phyloP scores from a whole-genome alignment of 2,113 vertebrate genomes.

The Bubalus kerabau region DNA sequence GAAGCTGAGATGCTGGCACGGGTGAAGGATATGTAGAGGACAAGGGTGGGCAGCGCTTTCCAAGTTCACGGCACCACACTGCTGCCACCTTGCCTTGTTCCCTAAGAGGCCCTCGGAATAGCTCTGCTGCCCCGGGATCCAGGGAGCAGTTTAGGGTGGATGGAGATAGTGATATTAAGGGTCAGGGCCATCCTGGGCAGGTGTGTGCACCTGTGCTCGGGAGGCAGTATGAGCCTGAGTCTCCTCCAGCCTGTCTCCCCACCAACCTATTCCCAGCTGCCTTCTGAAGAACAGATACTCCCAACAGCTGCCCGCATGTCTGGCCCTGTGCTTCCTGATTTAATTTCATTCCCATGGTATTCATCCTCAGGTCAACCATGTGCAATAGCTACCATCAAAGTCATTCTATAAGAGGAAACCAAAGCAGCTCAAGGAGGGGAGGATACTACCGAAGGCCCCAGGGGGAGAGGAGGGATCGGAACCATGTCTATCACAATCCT shows the following conservation, averaged over 20 bases:
- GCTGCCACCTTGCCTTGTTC: neutral
- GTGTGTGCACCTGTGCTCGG: neutral
- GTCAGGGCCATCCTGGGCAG: neutral
- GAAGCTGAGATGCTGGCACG: neutral
- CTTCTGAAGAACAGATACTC: neutral
- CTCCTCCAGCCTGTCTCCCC: neutral
- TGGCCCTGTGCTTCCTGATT: neutral
- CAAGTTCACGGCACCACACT: accelerated
- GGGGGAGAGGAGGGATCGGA: neutral
- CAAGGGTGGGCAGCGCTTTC: accelerated
- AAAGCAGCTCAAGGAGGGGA: neutral
- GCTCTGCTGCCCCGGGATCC: neutral
- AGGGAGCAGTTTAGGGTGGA: neutral
- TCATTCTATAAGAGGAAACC: neutral
- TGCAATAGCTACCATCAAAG: neutral
- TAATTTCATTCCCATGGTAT: neutral
- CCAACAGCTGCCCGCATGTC: accelerated
- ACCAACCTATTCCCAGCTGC: neutral
- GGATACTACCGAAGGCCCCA: neutral
- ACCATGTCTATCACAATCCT: too few species aligned
- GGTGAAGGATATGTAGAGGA: neutral
- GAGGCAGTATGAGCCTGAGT: neutral
- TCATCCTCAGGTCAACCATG: neutral
- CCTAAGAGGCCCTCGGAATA: neutral
- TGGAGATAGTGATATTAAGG: neutral